phyloP scores from a whole-genome alignment of 23 tunicate species.

The Oikopleura albicans region DNA sequence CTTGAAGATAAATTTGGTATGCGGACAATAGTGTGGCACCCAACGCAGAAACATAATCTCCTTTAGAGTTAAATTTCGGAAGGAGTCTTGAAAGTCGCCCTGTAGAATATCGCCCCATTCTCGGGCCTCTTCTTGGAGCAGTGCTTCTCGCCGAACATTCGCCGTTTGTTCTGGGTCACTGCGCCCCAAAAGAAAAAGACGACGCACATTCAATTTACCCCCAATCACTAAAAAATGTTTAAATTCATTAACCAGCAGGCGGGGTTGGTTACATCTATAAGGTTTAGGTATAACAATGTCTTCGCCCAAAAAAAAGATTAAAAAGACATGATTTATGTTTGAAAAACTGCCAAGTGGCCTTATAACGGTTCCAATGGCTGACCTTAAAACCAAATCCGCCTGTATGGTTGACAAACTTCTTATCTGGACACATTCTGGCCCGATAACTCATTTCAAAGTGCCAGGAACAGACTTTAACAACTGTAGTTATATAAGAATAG shows the following conservation, averaged over 20 bases:
- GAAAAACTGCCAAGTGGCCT: no score
- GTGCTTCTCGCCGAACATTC: slow-evolving; percentile 19
- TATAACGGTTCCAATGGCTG: no score
- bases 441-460: no score
- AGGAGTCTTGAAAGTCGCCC: slow-evolving; percentile 88
- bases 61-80: slow-evolving; percentile 75
- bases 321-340: no score
- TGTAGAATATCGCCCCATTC: slow-evolving; percentile 92
- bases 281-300: no score
- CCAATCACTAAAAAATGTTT: slow-evolving; percentile 2
- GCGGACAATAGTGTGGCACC: slow-evolving; percentile 71
- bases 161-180: slow-evolving; percentile 27
- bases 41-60: slow-evolving; percentile 97
- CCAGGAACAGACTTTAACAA: no score
- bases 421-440: no score
- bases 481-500: no score
- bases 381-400: no score
- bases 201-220: slow-evolving; percentile 15
- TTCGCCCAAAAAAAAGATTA: no score
- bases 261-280: no score
- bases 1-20: slow-evolving; percentile 81
- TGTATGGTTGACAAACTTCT: no score
- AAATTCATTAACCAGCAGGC: neutral
- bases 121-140: slow-evolving; percentile 34
- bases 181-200: slow-evolving; percentile 63